Conservation (phyloP, 2,888 invertebrate genomes). For the Crepidodera aurea region DNA sequence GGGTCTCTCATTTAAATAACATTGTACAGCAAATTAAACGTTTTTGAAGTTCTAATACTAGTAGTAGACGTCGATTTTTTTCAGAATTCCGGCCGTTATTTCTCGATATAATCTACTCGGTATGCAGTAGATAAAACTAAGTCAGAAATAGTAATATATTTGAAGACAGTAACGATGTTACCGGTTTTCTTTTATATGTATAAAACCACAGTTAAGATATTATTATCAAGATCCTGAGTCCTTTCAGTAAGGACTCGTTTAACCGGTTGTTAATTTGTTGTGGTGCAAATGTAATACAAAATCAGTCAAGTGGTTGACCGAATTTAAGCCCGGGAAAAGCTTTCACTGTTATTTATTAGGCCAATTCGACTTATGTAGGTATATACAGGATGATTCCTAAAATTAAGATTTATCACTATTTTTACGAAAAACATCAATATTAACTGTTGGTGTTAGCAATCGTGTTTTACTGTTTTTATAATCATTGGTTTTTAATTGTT, state of each 20-base stretch:
- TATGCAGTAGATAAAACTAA: slow-evolving; percentile 2
- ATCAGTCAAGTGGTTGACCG: slow-evolving; percentile 37
- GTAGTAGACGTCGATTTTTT: too few species aligned
- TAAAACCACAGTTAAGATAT: slow-evolving; percentile 29
- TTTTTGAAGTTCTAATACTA: too few species aligned
- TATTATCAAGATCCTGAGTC: slow-evolving; percentile 30
- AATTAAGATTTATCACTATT: not conserved
- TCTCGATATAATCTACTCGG: not conserved
- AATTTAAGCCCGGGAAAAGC: slow-evolving; percentile 19
- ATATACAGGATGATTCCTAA: not conserved
- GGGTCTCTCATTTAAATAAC: too few species aligned
- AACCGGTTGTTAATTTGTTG: slow-evolving; percentile 46
- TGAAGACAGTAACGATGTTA: slow-evolving; percentile 21
- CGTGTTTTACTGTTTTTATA: not conserved
- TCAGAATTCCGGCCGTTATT: too few species aligned
- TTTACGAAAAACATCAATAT: too few species aligned
- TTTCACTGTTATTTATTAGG: slow-evolving; percentile 3
- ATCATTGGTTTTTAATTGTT: not conserved
- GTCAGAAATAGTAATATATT: slow-evolving; percentile 13
- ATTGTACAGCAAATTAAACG: too few species aligned
- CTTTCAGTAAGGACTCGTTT: slow-evolving; percentile 35
- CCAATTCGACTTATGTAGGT: not conserved
- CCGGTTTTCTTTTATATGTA: slow-evolving; percentile 31
- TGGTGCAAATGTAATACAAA: slow-evolving; percentile 37
- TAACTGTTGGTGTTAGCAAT: not conserved